These are phyloP conservation scores for Perdita meconis DNA, from an alignment of 2,888 invertebrate species.

Conservation along the genomic window DNA sequence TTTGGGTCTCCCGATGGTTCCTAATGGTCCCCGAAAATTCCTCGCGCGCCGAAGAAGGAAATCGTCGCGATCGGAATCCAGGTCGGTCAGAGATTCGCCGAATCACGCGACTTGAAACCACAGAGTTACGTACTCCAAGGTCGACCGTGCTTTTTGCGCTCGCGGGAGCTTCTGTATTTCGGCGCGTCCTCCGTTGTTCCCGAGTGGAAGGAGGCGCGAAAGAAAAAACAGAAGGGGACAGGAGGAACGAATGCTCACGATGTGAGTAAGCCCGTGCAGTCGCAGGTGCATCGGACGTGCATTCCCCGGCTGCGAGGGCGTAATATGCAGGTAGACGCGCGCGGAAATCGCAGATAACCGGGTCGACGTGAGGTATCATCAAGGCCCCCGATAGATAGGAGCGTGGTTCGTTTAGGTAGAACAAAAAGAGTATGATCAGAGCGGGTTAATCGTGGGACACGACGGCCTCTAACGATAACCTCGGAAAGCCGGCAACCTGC, in stretches of 20 bases:
- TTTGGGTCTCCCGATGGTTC: no score
- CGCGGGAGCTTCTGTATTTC: neutral
- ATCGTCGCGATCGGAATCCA: constrained; percentile 5
- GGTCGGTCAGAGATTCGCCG: constrained; percentile 20
- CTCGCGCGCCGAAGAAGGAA: no score
- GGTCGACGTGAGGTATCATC: constrained; percentile 62
- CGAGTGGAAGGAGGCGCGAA: neutral
- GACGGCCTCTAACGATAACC: constrained; percentile 44
- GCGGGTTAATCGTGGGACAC: constrained; percentile 53
- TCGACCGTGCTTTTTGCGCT: constrained; percentile 24
- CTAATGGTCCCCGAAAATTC: no score
- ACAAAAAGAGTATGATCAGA: constrained; percentile 62
- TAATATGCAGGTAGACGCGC: constrained; percentile 63
- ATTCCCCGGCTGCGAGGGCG: constrained; percentile 61
- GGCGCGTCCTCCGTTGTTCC: constrained; percentile 15
- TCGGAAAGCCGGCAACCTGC: constrained; percentile 36
- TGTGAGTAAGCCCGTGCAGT: constrained; percentile 60
- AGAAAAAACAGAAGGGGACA: neutral
- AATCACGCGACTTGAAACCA: constrained; percentile 22
- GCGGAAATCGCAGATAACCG: constrained; percentile 66
- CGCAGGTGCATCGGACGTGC: constrained; percentile 61
- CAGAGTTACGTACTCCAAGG: constrained; percentile 25
- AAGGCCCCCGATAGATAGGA: constrained; percentile 63
- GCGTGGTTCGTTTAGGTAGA: constrained; percentile 48
- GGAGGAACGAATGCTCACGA: constrained; percentile 37